These are phyloP conservation scores for Hyla sarda DNA, from an alignment of 2,113 vertebrate genomes.

Conservation along the genomic window DNA sequence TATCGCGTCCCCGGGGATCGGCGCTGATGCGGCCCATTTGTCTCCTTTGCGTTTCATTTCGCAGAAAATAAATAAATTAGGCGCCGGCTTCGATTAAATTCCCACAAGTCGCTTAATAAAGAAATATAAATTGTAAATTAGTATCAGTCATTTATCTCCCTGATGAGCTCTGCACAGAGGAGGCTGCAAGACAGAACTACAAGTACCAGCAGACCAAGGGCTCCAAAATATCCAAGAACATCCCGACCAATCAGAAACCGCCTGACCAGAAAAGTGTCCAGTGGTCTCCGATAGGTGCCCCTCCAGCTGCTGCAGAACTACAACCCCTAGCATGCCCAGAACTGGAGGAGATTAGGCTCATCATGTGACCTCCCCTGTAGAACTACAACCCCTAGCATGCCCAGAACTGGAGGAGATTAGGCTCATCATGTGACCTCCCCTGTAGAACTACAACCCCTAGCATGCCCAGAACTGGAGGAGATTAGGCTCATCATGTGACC, in stretches of 20 bases:
- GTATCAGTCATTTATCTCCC: slow-evolving; percentile 1
- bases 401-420: no score
- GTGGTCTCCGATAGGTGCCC: no score
- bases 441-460: no score
- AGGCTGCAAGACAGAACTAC: neutral
- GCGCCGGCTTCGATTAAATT: neutral
- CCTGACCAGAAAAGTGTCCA: no score
- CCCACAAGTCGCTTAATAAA: slow-evolving; percentile 17
- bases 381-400: no score
- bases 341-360: no score
- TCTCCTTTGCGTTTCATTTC: neutral
- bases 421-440: no score
- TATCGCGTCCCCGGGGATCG: neutral
- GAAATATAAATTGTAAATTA: neutral
- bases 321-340: no score
- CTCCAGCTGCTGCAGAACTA: no score
- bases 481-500: no score
- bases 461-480: no score
- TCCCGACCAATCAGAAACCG: neutral
- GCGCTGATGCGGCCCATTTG: neutral
- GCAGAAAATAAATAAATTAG: slow-evolving; percentile 20
- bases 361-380: no score
- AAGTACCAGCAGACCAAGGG: neutral
- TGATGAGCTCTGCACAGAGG: neutral
- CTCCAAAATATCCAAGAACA: neutral